Conservation (phyloP, 2,888 invertebrate species). For the Thera britannica region DNA sequence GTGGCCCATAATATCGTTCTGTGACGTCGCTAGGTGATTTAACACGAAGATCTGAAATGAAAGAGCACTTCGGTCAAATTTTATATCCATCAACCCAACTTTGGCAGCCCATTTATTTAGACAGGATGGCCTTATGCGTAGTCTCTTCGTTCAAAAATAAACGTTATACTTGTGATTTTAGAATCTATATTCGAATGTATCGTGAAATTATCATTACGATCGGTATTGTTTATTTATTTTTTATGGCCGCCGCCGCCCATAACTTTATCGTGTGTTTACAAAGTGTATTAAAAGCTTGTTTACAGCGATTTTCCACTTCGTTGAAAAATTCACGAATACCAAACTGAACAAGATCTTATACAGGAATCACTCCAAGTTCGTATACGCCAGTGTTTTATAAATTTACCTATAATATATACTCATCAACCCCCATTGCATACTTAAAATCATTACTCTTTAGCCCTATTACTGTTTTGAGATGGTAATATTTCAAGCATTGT, state of each 20-base stretch:
- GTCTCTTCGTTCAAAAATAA: conserved; percentile 12
- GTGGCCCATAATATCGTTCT: conserved; percentile 90
- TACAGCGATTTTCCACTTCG: conserved; percentile 47
- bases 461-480: too few relatives aligned
- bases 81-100: conserved; percentile 7
- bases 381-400: too few relatives aligned
- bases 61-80: conserved; percentile 25
- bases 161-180: conserved; percentile 12
- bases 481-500: too few relatives aligned
- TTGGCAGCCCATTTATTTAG: conserved; percentile 23
- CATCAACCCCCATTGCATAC: too few relatives aligned
- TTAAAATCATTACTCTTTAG: too few relatives aligned
- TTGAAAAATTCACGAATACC: conserved; percentile 39
- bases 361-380: too few relatives aligned
- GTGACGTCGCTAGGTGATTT: conserved; percentile 85
- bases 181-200: conserved; percentile 25
- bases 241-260: conserved; percentile 35
- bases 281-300: conserved; percentile 52
- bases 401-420: too few relatives aligned
- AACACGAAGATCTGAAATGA: conserved; percentile 85
- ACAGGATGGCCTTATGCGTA: conserved; percentile 16
- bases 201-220: conserved; percentile 29
- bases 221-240: conserved; percentile 36
- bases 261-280: conserved; percentile 50
- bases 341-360: conserved; percentile 1